Evolutionary conservation across 1,140 invertebrate species (phyloP).

Genomic region (Rhagoletis pomonella): DNA sequence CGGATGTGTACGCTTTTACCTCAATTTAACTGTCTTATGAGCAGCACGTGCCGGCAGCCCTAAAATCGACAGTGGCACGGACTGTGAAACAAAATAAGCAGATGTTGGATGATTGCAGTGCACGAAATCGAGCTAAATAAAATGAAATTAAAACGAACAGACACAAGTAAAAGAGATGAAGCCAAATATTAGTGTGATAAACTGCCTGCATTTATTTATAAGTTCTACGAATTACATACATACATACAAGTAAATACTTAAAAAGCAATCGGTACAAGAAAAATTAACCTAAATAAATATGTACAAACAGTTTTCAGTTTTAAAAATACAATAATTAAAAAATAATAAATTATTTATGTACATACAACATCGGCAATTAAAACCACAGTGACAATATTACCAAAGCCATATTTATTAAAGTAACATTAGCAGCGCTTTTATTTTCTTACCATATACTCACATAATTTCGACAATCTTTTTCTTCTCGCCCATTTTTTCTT

Average conservation of each 20-base stretch:
- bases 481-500: no score
- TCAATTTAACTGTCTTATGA: neutral
- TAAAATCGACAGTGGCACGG: constrained; percentile 14
- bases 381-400: neutral
- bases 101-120: constrained; percentile 37
- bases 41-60: constrained; percentile 35
- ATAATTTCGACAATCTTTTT: no score
- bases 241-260: no score
- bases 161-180: neutral
- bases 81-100: constrained; percentile 7
- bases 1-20: constrained; percentile 13
- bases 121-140: neutral
- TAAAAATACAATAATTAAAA: neutral
- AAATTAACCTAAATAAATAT: neutral
- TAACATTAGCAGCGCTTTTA: neutral
- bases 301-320: neutral
- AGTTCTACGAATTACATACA: no score
- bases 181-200: neutral
- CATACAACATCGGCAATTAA: neutral
- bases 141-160: neutral
- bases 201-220: neutral
- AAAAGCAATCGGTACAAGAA: neutral
- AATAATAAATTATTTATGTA: no score
- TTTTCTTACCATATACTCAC: no score
- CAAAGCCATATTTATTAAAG: constrained; percentile 9